A percentile compares a stretch with the other conserved stretches of the same genome.
These are phyloP conservation scores for Ctena decussata DNA, from an alignment of 2,888 invertebrate species.

Conservation along the genomic window DNA sequence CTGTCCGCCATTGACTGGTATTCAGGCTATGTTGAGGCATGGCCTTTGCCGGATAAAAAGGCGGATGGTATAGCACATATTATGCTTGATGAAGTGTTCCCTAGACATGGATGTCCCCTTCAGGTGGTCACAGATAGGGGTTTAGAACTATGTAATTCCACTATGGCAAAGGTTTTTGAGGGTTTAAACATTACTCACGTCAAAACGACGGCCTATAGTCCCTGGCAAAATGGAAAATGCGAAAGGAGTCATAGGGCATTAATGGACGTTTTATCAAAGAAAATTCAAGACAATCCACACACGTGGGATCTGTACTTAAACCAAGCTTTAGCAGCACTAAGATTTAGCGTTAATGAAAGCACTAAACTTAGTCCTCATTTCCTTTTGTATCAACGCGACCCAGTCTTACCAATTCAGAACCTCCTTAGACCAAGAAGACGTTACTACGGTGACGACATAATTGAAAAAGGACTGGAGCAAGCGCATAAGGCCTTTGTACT, in stretches of 20 bases:
- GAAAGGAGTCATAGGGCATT: slow-evolving; percentile 44
- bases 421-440: slow-evolving; percentile 25
- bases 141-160: slow-evolving; percentile 6
- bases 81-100: slow-evolving; percentile 4
- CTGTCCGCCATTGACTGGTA: slow-evolving; percentile 9
- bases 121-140: slow-evolving; percentile 47
- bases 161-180: slow-evolving; percentile 19
- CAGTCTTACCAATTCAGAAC: slow-evolving; percentile 36
- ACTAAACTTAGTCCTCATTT: slow-evolving; percentile 27
- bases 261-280: slow-evolving; percentile 24
- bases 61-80: not conserved
- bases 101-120: slow-evolving; percentile 4
- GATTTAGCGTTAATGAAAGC: slow-evolving; percentile 44
- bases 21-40: slow-evolving; percentile 24
- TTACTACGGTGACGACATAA: slow-evolving; percentile 9
- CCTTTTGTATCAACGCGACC: slow-evolving; percentile 36
- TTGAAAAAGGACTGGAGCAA: not conserved
- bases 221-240: slow-evolving; percentile 12
- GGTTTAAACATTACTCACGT: slow-evolving; percentile 40
- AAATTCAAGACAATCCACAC: slow-evolving; percentile 13
- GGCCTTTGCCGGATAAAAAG: slow-evolving; percentile 27
- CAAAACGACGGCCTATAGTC: slow-evolving; percentile 3
- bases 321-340: slow-evolving; percentile 48
- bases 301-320: slow-evolving; percentile 57
- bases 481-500: slow-evolving; percentile 27